Base-by-base conservation (phyloP, 1,140 invertebrate genomes). In the Penaeus chinensis region DNA sequence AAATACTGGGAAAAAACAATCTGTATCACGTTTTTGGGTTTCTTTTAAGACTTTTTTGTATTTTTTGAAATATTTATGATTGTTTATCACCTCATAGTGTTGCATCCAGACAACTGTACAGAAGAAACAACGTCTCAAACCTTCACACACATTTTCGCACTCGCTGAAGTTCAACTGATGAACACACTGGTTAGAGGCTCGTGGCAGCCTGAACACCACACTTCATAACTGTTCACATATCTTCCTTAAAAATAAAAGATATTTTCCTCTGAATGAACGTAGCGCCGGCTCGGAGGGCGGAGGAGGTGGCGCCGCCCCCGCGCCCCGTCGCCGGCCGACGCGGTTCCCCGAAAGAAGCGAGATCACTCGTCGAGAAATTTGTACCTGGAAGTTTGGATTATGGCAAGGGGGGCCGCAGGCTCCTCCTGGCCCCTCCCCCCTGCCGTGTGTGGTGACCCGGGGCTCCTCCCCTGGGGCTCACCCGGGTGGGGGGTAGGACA, bases 341-440 rank as follows among this genome's bases (percentile, higher is more conserved):
- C 62, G 63, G 80, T 65, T 69, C 63, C 74, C 62, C 76, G 65
- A 85, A 63, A 87, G 32, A 54, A 87, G 66, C 65, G 85, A 87
- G 85, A 87, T 87, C 85, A 87, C 85, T 82, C 78, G 79, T 87
- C 63, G 66, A 77, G 78, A 87, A 87, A 87, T 87, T 87, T 87
- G 85, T 87, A 87, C 85, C 85, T 87, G 85, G 79, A 74, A 71
- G 85, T 81, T 69, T 81, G 42, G 74, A 61, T 81, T 71, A 60
- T 54, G 65, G 47, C 60, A n/a, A 71, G 60, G 79, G 47, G 24
- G 79, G 54, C 24, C 47, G 54, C 22, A 16, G 19, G 24, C 27
- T 61, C 22, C 20, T 27, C 18, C 47, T 47, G 61, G 18, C 2
- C 62, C 47, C 76, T 47, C 13, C 32, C 24, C 32, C 60, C 54